Percentiles rank a stretch among this genome's conserved stretches.
These are phyloP conservation scores for Microcaecilia unicolor DNA, from an alignment of 2,797 vertebrate species.

Conservation along the genomic window DNA sequence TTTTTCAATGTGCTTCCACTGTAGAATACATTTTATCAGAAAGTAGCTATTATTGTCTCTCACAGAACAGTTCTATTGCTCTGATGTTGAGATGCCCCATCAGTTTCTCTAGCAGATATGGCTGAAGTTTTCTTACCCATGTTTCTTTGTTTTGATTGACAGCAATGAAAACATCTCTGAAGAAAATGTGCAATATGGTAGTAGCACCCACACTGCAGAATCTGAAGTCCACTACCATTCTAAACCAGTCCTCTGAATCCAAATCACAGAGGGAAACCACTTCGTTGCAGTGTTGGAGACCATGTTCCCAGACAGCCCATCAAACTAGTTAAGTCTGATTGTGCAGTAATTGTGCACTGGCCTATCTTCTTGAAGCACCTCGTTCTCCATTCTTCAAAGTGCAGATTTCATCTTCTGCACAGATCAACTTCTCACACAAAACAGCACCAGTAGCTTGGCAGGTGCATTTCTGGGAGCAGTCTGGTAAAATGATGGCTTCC, in stretches of 20 bases:
- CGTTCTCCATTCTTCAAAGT: background rate
- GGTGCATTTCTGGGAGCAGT: background rate
- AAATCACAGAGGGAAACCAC: background rate
- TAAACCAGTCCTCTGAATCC: background rate
- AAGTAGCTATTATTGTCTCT: no score
- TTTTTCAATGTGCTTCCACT: no score
- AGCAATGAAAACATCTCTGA: background rate
- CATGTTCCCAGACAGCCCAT: background rate
- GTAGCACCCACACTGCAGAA: background rate
- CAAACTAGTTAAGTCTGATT: background rate
- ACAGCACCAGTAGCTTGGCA: conserved; percentile 1
- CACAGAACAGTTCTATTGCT: no score
- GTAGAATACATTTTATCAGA: no score
- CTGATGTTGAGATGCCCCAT: no score
- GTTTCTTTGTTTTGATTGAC: background rate
- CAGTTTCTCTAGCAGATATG: no score
- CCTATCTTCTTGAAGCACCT: background rate
- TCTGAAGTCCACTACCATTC: background rate
- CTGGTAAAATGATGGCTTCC: background rate
- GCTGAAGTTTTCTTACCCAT: conserved; percentile 15
- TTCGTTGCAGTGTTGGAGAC: background rate
- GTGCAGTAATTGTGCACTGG: background rate
- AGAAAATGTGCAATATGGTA: background rate
- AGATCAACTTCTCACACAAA: background rate
- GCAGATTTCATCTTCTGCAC: background rate